Percentiles rank a stretch among this genome's conserved stretches.
These are phyloP conservation scores for Cephalopachus bancanus DNA, from an alignment of 2,797 vertebrate species.

Conservation along the genomic window DNA sequence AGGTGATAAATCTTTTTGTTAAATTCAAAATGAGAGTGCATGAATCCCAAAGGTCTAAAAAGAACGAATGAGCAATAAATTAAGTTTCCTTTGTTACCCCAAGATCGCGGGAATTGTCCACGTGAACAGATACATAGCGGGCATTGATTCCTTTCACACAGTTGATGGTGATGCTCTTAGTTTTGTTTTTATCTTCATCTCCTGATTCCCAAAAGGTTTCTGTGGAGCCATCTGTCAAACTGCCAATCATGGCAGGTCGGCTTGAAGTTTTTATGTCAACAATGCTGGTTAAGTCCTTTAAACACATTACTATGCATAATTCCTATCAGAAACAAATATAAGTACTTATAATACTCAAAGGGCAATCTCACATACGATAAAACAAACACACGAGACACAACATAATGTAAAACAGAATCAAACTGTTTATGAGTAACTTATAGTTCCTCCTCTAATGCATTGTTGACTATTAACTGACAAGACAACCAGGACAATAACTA, in stretches of 20 bases:
- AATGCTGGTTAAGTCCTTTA: slow-evolving; percentile 98
- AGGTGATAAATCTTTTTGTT: slow-evolving; percentile 31
- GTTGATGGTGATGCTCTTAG: slow-evolving; percentile 98
- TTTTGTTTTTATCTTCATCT: slow-evolving; percentile 99
- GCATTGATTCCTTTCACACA: slow-evolving; percentile 98
- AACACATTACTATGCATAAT: slow-evolving; percentile 96
- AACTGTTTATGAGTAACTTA: background rate
- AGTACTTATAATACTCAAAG: slow-evolving; percentile 42
- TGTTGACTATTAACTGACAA: background rate
- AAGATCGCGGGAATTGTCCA: slow-evolving; percentile 99
- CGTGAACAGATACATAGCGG: slow-evolving; percentile 96
- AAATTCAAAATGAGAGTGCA: slow-evolving; percentile 37
- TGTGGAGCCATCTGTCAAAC: slow-evolving; percentile 98
- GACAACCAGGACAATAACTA: background rate
- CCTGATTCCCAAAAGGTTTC: slow-evolving; percentile 99
- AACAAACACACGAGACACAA: slow-evolving; percentile 2
- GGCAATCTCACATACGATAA: slow-evolving; percentile 22
- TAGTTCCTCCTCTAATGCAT: background rate
- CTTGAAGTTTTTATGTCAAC: slow-evolving; percentile 99
- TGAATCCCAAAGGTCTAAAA: background rate
- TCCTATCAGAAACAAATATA: slow-evolving; percentile 90
- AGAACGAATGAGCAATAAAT: slow-evolving; percentile 16
- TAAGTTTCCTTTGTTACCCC: slow-evolving; percentile 92
- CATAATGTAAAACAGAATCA: slow-evolving; percentile 1
- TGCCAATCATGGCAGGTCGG: slow-evolving; percentile 99